Evolutionary conservation across 2,113 vertebrate species (phyloP).

Genomic region (Ahaetulla prasina): DNA sequence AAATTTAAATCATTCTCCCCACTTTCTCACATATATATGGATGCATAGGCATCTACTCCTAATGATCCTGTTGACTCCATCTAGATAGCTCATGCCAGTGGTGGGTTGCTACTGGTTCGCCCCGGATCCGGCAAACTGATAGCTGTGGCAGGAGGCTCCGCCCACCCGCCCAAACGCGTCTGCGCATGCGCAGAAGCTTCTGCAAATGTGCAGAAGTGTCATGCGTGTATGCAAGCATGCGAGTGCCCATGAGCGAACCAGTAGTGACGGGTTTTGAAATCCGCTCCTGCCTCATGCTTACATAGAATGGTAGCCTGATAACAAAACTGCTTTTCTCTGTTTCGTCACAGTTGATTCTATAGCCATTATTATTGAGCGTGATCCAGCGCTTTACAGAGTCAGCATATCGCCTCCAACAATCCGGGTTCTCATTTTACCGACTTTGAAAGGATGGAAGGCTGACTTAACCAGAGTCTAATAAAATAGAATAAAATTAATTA

Average conservation of each 20-base stretch:
- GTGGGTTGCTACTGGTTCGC: too few species aligned
- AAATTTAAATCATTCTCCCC: background rate
- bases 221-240: too few species aligned
- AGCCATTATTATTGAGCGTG: background rate
- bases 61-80: background rate
- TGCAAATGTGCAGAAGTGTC: too few species aligned
- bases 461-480: background rate
- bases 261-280: too few species aligned
- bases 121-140: too few species aligned
- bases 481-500: too few species aligned
- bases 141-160: too few species aligned
- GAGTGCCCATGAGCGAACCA: too few species aligned
- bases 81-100: too few species aligned
- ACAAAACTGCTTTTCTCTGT: background rate
- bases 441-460: background rate
- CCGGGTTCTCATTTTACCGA: background rate
- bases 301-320: background rate
- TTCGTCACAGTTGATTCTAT: background rate
- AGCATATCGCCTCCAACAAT: background rate
- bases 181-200: too few species aligned
- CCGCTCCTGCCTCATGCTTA: background rate
- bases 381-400: background rate
- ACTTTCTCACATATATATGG: background rate
- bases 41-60: background rate
- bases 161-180: too few species aligned